phyloP scores from a whole-genome alignment of 2,797 vertebrate genomes.

The Myiothlypis chrysogaster region DNA sequence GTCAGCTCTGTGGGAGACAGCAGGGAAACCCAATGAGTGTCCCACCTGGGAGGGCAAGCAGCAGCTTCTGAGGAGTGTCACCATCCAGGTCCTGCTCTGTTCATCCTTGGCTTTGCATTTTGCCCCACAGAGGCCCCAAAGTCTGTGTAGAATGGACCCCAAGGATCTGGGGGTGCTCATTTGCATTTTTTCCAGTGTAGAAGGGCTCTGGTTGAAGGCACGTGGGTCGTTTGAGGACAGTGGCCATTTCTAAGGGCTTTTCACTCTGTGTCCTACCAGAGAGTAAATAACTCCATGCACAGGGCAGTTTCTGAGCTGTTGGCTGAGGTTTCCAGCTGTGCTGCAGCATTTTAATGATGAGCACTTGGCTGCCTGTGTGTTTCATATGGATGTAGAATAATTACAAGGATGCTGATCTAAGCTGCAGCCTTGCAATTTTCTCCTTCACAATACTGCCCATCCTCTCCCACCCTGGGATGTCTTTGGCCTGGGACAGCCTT shows the following conservation, averaged over 20 bases:
- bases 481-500: not conserved
- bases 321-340: not conserved
- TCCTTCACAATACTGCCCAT: not conserved
- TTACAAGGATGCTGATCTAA: not conserved
- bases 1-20: not conserved
- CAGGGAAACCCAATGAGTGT: not conserved
- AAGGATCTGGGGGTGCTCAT: not conserved
- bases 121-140: not conserved
- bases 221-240: not conserved
- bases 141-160: not conserved
- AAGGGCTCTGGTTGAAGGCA: not conserved
- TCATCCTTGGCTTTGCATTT: not conserved
- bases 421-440: not conserved
- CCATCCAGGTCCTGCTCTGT: fast-evolving
- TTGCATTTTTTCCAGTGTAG: not conserved
- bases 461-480: not conserved
- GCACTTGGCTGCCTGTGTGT: not conserved
- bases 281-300: not conserved
- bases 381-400: not conserved
- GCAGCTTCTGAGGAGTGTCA: not conserved
- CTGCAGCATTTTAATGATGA: not conserved
- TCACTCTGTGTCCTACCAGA: not conserved
- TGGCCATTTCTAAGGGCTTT: not conserved
- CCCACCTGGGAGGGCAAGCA: not conserved
- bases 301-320: not conserved